Evolutionary conservation across 2,113 vertebrate genomes (phyloP).

Genomic region (Heterocephalus glaber): DNA sequence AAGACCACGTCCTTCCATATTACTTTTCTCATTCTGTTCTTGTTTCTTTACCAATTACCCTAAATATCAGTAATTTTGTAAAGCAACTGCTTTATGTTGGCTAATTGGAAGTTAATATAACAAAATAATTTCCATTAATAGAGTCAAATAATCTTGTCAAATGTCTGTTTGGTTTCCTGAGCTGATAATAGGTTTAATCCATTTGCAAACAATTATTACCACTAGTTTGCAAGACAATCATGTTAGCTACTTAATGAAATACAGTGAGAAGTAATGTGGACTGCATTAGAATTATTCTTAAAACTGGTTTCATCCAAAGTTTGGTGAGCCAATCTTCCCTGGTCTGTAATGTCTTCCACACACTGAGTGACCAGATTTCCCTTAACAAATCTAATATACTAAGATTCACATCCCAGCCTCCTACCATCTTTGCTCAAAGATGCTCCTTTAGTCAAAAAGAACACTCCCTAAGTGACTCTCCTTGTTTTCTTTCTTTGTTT

Average conservation of each 20-base stretch:
- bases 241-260: neutral
- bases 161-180: neutral
- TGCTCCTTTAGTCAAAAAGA: constrained; percentile 3
- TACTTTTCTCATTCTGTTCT: neutral
- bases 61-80: neutral
- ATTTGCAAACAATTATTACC: neutral
- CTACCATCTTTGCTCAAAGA: neutral
- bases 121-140: constrained; percentile 29
- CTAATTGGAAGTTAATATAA: neutral
- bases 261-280: neutral
- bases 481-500: neutral
- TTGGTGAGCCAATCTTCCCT: neutral
- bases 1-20: neutral
- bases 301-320: neutral
- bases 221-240: neutral
- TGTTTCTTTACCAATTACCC: neutral
- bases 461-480: neutral
- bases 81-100: neutral
- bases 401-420: neutral
- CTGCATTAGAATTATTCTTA: neutral
- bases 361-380: neutral
- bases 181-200: neutral
- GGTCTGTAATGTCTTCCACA: neutral
- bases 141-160: neutral
- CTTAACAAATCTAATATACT: neutral